Percentiles rank a stretch among this genome's conserved stretches.
phyloP scores from a whole-genome alignment of 2,113 vertebrate genomes.

The Hemiscyllium ocellatum region DNA sequence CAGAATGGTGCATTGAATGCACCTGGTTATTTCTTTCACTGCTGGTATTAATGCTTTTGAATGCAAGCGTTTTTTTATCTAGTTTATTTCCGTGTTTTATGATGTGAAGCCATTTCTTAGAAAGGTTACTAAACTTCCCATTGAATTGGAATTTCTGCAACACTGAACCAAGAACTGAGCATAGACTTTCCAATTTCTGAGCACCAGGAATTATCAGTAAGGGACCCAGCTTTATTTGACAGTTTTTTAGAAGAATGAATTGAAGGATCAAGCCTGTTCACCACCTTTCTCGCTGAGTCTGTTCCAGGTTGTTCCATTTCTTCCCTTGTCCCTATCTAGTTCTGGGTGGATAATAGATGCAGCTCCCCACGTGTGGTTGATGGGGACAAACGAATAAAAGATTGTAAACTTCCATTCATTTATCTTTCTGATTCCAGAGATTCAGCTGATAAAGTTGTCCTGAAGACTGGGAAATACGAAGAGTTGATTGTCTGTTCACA shows the following conservation, averaged over 20 bases:
- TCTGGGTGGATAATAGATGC: not conserved
- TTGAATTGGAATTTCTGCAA: not conserved
- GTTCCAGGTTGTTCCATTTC: not conserved
- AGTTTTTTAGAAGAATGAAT: not conserved
- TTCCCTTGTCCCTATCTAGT: not conserved
- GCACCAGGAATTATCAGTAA: not conserved
- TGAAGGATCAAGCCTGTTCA: not conserved
- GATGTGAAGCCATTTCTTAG: not conserved
- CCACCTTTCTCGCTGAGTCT: too few relatives aligned
- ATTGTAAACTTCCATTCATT: not conserved
- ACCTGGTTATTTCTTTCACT: not conserved
- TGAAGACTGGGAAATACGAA: constrained; percentile 86
- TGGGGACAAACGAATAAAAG: not conserved
- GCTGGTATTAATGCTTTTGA: not conserved
- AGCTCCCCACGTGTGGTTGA: not conserved
- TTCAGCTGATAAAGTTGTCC: constrained; percentile 86
- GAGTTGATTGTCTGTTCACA: constrained; percentile 94
- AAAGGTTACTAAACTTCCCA: not conserved
- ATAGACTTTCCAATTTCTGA: not conserved
- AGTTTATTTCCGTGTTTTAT: not conserved
- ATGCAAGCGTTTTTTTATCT: not conserved
- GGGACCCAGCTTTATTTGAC: not conserved
- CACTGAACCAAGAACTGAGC: not conserved
- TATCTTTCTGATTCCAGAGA: constrained; percentile 61
- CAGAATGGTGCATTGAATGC: not conserved